Evolutionary conservation across 2,888 invertebrate genomes (phyloP).

Genomic region (Leucozona laternaria): DNA sequence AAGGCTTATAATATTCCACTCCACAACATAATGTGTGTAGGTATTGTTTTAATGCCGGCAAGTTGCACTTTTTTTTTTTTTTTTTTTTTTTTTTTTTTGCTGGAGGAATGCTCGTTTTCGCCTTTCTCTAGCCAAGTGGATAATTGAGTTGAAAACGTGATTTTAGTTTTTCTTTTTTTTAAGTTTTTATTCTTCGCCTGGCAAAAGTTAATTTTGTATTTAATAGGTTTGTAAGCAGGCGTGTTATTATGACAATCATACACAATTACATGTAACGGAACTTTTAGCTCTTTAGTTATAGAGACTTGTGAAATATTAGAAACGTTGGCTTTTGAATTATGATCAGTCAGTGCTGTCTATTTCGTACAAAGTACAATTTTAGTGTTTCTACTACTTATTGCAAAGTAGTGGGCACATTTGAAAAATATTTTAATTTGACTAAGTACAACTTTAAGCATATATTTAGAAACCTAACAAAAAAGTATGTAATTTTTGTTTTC

Average conservation of each 20-base stretch:
- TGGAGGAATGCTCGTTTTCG: constrained; percentile 56
- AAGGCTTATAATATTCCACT: constrained; percentile 10
- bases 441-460: too few species aligned
- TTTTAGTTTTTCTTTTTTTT: constrained; percentile 45
- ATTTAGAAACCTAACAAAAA: too few species aligned
- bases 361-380: background rate
- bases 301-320: constrained; percentile 9
- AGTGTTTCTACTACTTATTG: background rate
- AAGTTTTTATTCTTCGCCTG: constrained; percentile 23
- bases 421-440: too few species aligned
- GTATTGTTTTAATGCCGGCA: constrained; percentile 24
- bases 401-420: too few species aligned
- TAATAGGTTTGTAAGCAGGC: constrained; percentile 32
- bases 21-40: background rate
- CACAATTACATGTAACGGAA: constrained; percentile 21
- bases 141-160: constrained; percentile 77
- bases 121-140: constrained; percentile 75
- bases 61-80: constrained; percentile 54
- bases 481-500: too few species aligned
- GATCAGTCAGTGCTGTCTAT: background rate
- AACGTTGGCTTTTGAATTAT: background rate
- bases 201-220: constrained; percentile 52
- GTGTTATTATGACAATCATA: constrained; percentile 46
- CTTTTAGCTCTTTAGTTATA: constrained; percentile 5
- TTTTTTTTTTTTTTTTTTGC: background rate